Base-by-base conservation (phyloP, 2,113 vertebrate species). In the Grallaria varia region DNA sequence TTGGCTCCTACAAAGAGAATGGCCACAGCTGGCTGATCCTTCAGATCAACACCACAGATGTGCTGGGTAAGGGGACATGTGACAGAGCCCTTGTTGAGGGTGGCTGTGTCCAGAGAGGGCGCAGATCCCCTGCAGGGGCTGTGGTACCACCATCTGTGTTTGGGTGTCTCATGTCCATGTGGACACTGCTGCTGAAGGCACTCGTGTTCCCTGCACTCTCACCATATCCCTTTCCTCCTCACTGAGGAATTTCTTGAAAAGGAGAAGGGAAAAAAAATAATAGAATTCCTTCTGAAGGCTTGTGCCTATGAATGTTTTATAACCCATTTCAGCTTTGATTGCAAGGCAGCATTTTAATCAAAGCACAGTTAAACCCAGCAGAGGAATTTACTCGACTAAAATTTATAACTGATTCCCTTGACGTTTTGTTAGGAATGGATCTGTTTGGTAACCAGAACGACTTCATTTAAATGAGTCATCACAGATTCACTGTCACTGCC, bases 11-110 rank as follows among this genome's bases (percentile, higher is more conserved):
- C 60, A 99, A 99, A 9, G 98, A 99, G 97, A 99, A 98, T 7
- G 98, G 98, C 9, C 99, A 99, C 98, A 99, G 99, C 97, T 99
- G 99, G 99, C 98, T 99, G 75, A 99, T 99, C 95, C 97, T 99
- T 93, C 99, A 99, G 98, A 98, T 99, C 98, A 99, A 99, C 95
- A 97, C 98, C 96, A 99, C 98, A 0, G 98, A 98, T 0, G 99
- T 99, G 18, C 98, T 99, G 53, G 99, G 99, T 99, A 96, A 97
- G 98, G 74, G 37, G 20, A 8, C 1, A 9, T 40, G 17, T 2
- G 58, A 13, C 72, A 40, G 72, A 56, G 55, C 49, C 22, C 0
- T 15, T 1, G 5, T 53, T 50, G 66, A 20, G 5, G 1, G 12
- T 14, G 73, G 76, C 14, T 10, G 19, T 35, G 55, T 23, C 58